Conservation (phyloP, 2,113 vertebrate genomes). For the Spheniscus mendiculus region DNA sequence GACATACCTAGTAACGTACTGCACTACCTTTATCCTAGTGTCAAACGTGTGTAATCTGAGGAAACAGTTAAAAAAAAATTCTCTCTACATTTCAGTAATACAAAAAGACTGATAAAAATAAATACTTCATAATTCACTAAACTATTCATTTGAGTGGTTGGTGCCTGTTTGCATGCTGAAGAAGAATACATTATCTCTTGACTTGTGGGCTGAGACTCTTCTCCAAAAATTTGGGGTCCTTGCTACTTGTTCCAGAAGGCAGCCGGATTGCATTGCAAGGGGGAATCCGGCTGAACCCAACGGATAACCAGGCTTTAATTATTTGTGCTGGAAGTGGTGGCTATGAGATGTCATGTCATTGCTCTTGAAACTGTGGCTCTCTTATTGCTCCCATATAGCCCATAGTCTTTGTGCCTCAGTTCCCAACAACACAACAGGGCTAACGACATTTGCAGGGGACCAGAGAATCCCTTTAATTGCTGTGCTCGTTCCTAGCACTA, state of each 20-base stretch:
- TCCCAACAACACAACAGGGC: not conserved
- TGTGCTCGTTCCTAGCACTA: not conserved
- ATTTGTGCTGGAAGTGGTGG: not conserved
- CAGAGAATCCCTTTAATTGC: fast-evolving
- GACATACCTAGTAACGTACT: not conserved
- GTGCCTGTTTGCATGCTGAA: not conserved
- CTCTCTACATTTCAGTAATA: not conserved
- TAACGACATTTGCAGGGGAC: not conserved
- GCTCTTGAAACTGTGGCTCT: not conserved
- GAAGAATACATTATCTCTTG: not conserved
- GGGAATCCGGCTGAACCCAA: fast-evolving
- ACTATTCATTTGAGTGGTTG: not conserved
- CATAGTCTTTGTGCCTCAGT: not conserved
- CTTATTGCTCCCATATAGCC: fast-evolving
- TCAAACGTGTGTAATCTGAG: not conserved
- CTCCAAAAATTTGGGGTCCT: not conserved
- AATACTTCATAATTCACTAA: not conserved
- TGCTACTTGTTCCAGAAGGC: not conserved
- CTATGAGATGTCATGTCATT: fast-evolving
- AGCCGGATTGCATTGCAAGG: not conserved
- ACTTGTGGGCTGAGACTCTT: not conserved
- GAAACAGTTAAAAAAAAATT: not conserved
- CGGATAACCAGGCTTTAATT: not conserved
- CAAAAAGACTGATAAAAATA: not conserved
- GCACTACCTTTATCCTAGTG: not conserved